phyloP scores from a whole-genome alignment of 2,888 invertebrate species.

The Eupithecia tripunctaria region DNA sequence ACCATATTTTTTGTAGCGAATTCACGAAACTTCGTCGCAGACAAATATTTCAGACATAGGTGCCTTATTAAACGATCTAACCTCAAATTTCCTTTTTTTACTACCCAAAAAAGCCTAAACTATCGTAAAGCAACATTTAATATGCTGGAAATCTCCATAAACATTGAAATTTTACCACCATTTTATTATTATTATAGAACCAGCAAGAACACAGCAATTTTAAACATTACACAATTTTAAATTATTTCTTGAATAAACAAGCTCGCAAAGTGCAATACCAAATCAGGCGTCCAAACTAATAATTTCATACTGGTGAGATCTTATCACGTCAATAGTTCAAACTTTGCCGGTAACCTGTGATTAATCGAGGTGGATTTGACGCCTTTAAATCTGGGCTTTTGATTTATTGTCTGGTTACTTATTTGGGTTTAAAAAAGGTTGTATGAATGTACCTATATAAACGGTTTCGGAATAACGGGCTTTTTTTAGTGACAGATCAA shows the following conservation, averaged over 20 bases:
- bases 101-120: too few species aligned
- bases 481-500: neutral
- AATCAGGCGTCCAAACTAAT: slow-evolving; percentile 37
- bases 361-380: slow-evolving; percentile 41
- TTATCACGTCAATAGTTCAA: slow-evolving; percentile 49
- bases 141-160: neutral
- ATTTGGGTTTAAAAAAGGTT: slow-evolving; percentile 1
- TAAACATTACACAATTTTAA: slow-evolving; percentile 17
- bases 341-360: slow-evolving; percentile 43
- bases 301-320: slow-evolving; percentile 46
- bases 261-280: slow-evolving; percentile 19
- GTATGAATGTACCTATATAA: too few species aligned
- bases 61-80: too few species aligned
- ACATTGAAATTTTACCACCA: too few species aligned
- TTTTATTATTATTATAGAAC: too few species aligned
- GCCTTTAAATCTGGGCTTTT: slow-evolving; percentile 30
- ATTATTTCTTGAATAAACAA: slow-evolving; percentile 22
- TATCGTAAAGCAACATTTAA: neutral
- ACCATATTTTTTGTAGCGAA: too few species aligned
- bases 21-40: too few species aligned
- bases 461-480: neutral
- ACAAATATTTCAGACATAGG: too few species aligned
- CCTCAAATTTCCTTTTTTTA: too few species aligned
- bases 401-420: slow-evolving; percentile 21
- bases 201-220: neutral